A percentile compares a stretch with the other conserved stretches of the same genome.
phyloP scores from a whole-genome alignment of 2,797 vertebrate species.

The Thripadectes ignobilis region DNA sequence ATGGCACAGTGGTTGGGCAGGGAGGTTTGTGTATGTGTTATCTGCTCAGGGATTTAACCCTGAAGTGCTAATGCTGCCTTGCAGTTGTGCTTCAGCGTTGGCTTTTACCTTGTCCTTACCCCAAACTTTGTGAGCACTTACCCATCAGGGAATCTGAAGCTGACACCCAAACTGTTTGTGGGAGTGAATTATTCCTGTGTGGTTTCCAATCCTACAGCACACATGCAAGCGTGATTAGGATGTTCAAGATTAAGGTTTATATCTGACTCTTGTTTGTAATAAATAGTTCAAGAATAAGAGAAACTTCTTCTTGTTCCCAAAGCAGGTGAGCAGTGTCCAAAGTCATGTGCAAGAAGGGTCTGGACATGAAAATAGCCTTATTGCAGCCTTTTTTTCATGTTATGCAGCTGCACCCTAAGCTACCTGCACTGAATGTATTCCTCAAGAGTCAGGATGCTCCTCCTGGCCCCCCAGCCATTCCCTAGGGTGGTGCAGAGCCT shows the following conservation, averaged over 20 bases:
- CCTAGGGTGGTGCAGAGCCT: not conserved
- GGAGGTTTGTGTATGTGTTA: accelerated
- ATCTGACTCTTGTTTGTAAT: not conserved
- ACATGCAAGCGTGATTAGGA: not conserved
- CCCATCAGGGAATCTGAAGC: not conserved
- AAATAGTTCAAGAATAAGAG: not conserved
- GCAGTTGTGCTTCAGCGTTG: not conserved
- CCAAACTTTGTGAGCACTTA: not conserved
- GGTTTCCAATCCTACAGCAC: not conserved
- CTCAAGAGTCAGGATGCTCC: not conserved
- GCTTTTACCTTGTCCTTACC: not conserved
- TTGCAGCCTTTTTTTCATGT: not conserved
- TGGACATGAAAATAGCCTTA: not conserved
- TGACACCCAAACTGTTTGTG: not conserved
- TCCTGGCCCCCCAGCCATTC: not conserved
- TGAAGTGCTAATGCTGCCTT: not conserved
- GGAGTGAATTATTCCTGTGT: not conserved
- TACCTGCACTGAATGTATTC: not conserved
- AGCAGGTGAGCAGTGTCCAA: not conserved
- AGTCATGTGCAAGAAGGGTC: not conserved
- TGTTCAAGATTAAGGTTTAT: not conserved
- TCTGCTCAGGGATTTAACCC: not conserved
- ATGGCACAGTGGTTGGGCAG: not conserved
- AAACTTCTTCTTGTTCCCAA: not conserved
- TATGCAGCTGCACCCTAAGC: not conserved